phyloP scores from a whole-genome alignment of 2,113 vertebrate species.

The Notiomystis cincta region DNA sequence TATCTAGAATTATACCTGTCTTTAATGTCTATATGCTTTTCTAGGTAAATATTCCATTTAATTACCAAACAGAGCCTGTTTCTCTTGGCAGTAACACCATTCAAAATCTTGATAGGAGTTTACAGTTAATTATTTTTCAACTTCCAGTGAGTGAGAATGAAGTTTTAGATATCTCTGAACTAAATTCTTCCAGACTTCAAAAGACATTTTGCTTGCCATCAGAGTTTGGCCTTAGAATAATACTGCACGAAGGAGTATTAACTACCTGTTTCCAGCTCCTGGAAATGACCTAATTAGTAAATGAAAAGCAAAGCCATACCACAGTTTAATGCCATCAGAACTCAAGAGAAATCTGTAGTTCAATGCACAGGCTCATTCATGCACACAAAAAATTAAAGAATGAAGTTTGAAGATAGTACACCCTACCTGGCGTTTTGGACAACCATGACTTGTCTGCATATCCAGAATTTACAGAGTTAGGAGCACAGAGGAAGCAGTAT shows the following conservation, averaged over 20 bases:
- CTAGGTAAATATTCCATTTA: background rate
- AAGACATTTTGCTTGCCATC: background rate
- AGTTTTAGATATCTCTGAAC: background rate
- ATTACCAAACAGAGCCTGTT: background rate
- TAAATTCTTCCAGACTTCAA: background rate
- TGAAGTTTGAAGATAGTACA: slow-evolving; percentile 22
- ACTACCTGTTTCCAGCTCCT: background rate
- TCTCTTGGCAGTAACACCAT: background rate
- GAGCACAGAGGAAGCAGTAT: slow-evolving; percentile 74
- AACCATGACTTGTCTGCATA: slow-evolving; percentile 99
- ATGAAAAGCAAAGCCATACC: background rate
- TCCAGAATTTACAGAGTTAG: slow-evolving; percentile 69
- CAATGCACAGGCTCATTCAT: background rate
- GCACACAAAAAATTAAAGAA: background rate
- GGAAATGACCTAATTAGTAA: background rate
- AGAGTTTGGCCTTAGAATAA: background rate
- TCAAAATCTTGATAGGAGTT: background rate
- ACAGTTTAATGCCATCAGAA: background rate
- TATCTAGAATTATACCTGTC: background rate
- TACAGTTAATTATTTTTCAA: background rate
- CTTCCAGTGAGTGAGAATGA: background rate
- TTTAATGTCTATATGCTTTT: background rate
- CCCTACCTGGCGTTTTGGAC: slow-evolving; percentile 98
- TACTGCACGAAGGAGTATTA: background rate
- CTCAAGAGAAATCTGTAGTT: background rate